Conservation (phyloP, 2,797 vertebrate species). For the Simalia tracyae region DNA sequence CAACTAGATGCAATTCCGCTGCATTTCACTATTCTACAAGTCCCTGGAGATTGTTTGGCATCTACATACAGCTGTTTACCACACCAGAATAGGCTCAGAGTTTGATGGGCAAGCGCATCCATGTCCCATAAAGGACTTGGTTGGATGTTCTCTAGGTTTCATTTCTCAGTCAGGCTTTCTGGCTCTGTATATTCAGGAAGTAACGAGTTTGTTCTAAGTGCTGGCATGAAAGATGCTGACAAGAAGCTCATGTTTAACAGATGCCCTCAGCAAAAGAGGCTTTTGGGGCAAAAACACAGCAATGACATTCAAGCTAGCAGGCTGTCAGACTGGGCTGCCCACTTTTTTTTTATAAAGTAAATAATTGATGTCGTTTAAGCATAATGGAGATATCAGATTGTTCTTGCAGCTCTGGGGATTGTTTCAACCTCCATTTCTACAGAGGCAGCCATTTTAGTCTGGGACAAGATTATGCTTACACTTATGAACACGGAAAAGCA, state of each 20-base stretch:
- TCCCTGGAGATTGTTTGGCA: not conserved
- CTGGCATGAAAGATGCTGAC: not conserved
- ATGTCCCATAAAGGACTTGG: not conserved
- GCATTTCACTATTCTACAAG: not conserved
- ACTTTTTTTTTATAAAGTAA: not conserved
- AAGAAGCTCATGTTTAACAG: not conserved
- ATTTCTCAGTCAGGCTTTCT: not conserved
- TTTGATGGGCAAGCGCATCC: not conserved
- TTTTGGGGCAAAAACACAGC: not conserved
- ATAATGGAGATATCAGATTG: not conserved
- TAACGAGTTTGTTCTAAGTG: not conserved
- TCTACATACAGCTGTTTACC: conserved; percentile 15
- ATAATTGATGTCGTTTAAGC: not conserved
- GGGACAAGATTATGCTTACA: not conserved
- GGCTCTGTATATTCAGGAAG: not conserved
- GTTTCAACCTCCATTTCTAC: not conserved
- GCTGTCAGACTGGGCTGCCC: not conserved
- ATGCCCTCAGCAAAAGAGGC: not conserved
- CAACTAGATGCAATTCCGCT: not conserved
- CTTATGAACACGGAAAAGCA: not conserved
- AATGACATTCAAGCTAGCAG: not conserved
- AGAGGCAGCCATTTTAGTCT: not conserved
- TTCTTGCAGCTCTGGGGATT: not conserved
- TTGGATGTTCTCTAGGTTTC: not conserved
- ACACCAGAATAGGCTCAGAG: not conserved